Evolutionary conservation across 1,140 invertebrate species (phyloP).

Genomic region (Pogonus chalceus): DNA sequence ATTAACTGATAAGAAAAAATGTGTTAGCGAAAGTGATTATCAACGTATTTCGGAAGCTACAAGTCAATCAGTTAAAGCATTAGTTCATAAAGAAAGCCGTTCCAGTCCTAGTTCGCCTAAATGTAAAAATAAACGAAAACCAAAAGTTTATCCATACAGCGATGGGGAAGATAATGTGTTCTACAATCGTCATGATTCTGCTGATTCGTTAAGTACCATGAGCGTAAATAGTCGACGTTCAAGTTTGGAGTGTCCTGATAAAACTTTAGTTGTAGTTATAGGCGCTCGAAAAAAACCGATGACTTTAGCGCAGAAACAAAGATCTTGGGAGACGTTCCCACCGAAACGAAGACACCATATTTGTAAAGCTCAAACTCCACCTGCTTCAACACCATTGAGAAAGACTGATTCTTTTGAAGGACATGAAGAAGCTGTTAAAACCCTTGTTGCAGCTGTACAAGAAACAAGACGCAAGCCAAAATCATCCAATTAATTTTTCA

Average conservation of each 20-base stretch:
- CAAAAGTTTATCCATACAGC: constrained; percentile 46
- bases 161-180: constrained; percentile 52
- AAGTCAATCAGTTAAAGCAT: constrained; percentile 43
- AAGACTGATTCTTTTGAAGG: constrained; percentile 60
- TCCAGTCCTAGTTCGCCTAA: constrained; percentile 31
- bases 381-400: constrained; percentile 34
- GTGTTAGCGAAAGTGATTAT: constrained; percentile 44
- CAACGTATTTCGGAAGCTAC: constrained; percentile 47
- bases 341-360: constrained; percentile 35
- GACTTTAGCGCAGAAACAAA: constrained; percentile 47
- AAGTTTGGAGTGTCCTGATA: constrained; percentile 36
- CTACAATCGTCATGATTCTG: constrained; percentile 35
- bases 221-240: constrained; percentile 36
- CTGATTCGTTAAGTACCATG: constrained; percentile 30
- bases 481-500: neutral
- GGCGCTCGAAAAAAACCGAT: constrained; percentile 35
- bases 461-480: constrained; percentile 46
- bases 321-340: constrained; percentile 57
- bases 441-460: constrained; percentile 58
- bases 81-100: constrained; percentile 33
- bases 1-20: constrained; percentile 19
- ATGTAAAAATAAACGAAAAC: constrained; percentile 32
- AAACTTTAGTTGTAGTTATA: constrained; percentile 34
- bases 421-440: constrained; percentile 60
- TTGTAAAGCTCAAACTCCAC: constrained; percentile 11